phyloP scores from a whole-genome alignment of 2,113 vertebrate genomes.

The Manacus vitellinus region DNA sequence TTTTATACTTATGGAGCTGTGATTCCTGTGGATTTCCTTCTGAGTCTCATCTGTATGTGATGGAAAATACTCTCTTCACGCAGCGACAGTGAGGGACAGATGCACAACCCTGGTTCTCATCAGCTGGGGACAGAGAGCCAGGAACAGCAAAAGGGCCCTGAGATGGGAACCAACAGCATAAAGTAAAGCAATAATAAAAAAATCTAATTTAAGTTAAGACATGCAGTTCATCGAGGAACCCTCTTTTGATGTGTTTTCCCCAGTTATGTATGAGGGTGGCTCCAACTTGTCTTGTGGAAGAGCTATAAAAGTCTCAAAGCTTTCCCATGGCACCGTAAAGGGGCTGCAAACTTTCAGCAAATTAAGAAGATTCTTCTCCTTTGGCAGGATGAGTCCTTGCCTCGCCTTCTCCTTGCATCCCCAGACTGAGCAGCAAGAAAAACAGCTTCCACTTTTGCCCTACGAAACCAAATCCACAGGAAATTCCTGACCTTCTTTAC shows the following conservation, averaged over 20 bases:
- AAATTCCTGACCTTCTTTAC: not conserved
- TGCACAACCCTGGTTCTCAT: not conserved
- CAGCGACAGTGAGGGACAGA: not conserved
- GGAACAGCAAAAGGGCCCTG: not conserved
- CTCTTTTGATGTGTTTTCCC: not conserved
- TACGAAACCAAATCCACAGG: not conserved
- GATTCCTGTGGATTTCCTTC: not conserved
- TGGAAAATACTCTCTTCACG: not conserved
- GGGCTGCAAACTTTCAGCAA: not conserved
- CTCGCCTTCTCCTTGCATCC: not conserved
- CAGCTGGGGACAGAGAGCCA: not conserved
- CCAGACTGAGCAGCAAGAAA: not conserved
- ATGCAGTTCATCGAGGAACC: fast-evolving
- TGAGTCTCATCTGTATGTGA: not conserved
- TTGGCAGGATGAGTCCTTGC: not conserved
- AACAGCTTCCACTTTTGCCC: not conserved
- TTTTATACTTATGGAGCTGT: not conserved
- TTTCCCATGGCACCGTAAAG: not conserved
- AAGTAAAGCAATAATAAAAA: not conserved
- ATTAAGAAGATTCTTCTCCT: not conserved
- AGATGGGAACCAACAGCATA: not conserved
- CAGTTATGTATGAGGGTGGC: not conserved
- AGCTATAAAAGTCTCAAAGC: not conserved
- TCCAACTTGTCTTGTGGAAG: not conserved
- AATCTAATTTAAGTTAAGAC: not conserved